Conservation (phyloP, 2,888 invertebrate genomes). For the Nomada lathburiana region DNA sequence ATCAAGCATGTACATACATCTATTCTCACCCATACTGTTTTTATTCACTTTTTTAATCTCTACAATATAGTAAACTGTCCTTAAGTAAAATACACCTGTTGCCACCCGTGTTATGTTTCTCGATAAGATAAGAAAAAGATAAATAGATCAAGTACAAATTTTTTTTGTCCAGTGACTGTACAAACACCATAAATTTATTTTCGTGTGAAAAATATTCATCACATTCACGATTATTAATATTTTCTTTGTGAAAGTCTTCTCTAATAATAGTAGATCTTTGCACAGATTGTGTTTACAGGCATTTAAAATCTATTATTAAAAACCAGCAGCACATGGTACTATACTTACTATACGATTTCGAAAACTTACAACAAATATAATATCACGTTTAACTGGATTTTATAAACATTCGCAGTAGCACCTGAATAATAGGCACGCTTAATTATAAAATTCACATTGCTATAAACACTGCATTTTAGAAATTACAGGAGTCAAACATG, state of each 20-base stretch:
- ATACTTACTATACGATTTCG: neutral
- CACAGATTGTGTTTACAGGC: constrained; percentile 14
- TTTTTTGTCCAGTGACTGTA: neutral
- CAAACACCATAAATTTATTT: constrained; percentile 19
- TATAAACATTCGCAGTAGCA: constrained; percentile 33
- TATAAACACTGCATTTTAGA: constrained; percentile 8
- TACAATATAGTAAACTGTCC: neutral
- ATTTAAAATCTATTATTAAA: constrained; percentile 3
- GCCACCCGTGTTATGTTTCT: neutral
- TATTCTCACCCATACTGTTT: too few species aligned
- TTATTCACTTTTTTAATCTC: neutral
- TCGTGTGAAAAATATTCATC: constrained; percentile 12
- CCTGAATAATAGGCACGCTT: constrained; percentile 25
- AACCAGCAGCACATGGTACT: neutral
- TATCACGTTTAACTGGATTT: constrained; percentile 13
- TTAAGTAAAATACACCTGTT: neutral
- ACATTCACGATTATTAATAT: constrained; percentile 4
- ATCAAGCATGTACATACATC: neutral
- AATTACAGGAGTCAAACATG: constrained; percentile 31
- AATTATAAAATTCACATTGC: constrained; percentile 31
- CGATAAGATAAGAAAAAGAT: neutral
- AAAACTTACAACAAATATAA: constrained; percentile 5
- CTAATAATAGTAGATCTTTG: constrained; percentile 14
- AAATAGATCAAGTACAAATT: neutral
- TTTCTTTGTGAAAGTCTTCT: neutral